Percentiles rank a stretch among this genome's conserved stretches.
phyloP scores from a whole-genome alignment of 2,113 vertebrate species.

The Puntigrus tetrazona region DNA sequence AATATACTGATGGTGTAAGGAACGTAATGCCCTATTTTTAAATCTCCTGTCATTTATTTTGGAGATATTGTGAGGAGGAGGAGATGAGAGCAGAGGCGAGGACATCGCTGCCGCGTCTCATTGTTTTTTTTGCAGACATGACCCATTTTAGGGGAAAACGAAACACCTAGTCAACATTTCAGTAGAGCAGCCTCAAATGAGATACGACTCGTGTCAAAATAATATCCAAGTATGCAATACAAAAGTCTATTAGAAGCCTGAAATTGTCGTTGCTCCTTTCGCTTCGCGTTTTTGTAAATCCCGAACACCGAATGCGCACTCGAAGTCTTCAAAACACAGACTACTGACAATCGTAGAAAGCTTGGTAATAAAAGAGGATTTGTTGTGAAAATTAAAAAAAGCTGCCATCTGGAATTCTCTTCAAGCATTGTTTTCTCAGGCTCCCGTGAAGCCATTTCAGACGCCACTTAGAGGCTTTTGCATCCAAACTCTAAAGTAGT shows the following conservation, averaged over 20 bases:
- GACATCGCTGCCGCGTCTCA: not conserved
- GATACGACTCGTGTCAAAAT: not conserved
- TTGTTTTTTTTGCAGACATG: constrained; percentile 19
- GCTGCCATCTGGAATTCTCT: too few relatives aligned
- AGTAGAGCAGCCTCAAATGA: not conserved
- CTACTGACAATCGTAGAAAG: not conserved
- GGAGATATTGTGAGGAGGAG: not conserved
- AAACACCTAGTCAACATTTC: constrained; percentile 36
- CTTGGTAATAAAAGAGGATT: not conserved
- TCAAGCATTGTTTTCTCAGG: too few relatives aligned
- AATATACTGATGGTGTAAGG: not conserved
- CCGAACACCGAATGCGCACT: not conserved
- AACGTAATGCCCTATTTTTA: constrained; percentile 8
- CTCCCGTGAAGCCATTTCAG: too few relatives aligned
- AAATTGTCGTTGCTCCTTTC: not conserved
- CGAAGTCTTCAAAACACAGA: not conserved
- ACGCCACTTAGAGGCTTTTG: too few relatives aligned
- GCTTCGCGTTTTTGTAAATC: not conserved
- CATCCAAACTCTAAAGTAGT: too few relatives aligned
- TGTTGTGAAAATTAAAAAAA: not conserved
- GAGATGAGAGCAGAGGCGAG: not conserved
- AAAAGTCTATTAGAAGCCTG: not conserved
- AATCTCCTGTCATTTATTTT: constrained; percentile 19
- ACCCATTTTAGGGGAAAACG: constrained; percentile 10
- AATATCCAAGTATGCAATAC: not conserved